These are phyloP conservation scores for Carcharodon carcharias DNA, from an alignment of 2,797 vertebrate genomes.

Conservation along the genomic window DNA sequence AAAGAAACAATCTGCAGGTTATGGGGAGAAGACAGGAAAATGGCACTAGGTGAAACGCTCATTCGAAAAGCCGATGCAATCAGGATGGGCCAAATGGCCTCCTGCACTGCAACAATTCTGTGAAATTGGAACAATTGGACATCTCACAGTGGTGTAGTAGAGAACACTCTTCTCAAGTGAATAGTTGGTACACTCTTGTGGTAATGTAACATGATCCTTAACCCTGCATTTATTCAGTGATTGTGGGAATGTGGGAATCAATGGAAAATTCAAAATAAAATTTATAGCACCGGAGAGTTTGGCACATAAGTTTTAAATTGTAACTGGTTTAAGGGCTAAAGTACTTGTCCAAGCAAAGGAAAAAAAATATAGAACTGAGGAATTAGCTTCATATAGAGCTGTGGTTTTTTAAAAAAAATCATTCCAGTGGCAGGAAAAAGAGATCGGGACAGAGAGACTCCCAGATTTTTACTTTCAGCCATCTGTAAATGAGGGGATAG, in stretches of 20 bases:
- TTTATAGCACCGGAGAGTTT: not conserved
- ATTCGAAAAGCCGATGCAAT: too few species aligned
- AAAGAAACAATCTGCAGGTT: too few species aligned
- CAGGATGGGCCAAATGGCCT: too few species aligned
- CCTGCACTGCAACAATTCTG: too few species aligned
- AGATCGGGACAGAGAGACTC: not conserved
- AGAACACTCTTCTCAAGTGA: not conserved
- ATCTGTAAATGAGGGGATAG: conserved; percentile 46
- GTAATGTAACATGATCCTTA: not conserved
- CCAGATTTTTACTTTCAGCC: conserved; percentile 47
- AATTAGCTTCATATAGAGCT: not conserved
- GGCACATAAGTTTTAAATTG: not conserved
- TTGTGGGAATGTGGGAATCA: not conserved
- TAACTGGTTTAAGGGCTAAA: not conserved
- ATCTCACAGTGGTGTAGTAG: not conserved
- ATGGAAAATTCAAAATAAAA: not conserved
- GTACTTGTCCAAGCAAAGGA: not conserved
- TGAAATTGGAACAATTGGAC: not conserved
- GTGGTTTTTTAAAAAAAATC: not conserved
- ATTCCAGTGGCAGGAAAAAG: not conserved
- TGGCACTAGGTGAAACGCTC: too few species aligned
- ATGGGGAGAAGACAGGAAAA: too few species aligned
- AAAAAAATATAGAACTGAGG: not conserved
- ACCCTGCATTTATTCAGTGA: not conserved
- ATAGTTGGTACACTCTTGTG: not conserved